Conservation (phyloP, 2,797 vertebrate species). For the Pseudocheirus occidentalis region DNA sequence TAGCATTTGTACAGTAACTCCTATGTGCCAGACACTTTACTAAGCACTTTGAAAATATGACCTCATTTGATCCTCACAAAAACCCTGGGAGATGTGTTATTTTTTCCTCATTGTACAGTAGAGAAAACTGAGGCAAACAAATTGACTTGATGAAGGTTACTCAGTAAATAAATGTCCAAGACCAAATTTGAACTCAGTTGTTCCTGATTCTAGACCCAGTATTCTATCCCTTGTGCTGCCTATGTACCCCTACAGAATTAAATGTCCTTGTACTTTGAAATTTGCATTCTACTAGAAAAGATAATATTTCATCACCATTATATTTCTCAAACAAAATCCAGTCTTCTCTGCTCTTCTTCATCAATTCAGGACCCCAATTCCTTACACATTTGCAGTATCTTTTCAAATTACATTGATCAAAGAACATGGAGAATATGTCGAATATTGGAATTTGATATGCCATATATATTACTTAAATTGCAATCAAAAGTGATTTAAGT, state of each 20-base stretch:
- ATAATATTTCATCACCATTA: not conserved
- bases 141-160: no score
- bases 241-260: not conserved
- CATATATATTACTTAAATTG: not conserved
- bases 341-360: no score
- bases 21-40: not conserved
- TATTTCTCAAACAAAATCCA: not conserved
- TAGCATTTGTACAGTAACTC: not conserved
- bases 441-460: not conserved
- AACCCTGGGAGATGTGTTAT: not conserved
- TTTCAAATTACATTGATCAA: not conserved
- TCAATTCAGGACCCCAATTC: not conserved
- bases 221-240: no score
- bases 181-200: not conserved
- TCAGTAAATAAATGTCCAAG: not conserved
- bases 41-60: not conserved
- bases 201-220: no score
- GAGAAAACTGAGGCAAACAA: no score
- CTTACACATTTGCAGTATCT: not conserved
- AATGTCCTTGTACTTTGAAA: not conserved
- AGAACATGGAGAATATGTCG: not conserved
- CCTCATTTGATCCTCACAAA: not conserved
- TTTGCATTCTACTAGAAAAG: not conserved
- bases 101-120: no score
- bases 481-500: not conserved